Percentiles rank a stretch among this genome's conserved stretches.
Conservation (phyloP, 1,140 invertebrate genomes). For the Cyrtorhinus lividipennis region DNA sequence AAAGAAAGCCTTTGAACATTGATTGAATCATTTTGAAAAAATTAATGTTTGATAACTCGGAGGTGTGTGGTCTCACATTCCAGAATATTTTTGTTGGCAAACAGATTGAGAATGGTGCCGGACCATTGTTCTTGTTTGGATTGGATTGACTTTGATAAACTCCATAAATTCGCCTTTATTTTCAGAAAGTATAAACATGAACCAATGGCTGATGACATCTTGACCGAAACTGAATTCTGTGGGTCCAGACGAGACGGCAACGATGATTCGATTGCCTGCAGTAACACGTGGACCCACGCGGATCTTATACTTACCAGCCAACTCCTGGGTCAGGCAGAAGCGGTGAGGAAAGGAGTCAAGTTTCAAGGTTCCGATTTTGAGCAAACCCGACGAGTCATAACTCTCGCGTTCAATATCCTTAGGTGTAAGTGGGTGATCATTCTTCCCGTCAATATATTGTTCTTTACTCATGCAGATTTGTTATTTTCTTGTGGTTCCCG, state of each 20-base stretch:
- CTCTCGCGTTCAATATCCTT: slow-evolving; percentile 61
- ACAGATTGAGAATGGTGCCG: too few relatives aligned
- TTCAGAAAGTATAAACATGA: slow-evolving; percentile 9
- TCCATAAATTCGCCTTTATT: too few relatives aligned
- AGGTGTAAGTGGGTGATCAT: slow-evolving; percentile 42
- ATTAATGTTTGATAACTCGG: too few relatives aligned
- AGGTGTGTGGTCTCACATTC: too few relatives aligned
- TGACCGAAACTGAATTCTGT: not conserved
- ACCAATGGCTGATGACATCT: not conserved
- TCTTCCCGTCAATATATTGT: not conserved
- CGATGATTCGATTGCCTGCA: not conserved
- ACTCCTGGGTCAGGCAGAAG: not conserved
- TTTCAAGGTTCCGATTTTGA: slow-evolving; percentile 38
- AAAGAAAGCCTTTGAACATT: too few relatives aligned
- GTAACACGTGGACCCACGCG: slow-evolving; percentile 9
- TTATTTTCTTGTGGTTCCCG: not conserved
- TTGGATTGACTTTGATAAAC: too few relatives aligned
- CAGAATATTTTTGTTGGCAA: too few relatives aligned
- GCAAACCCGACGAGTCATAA: slow-evolving; percentile 59
- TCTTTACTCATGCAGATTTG: slow-evolving; percentile 1
- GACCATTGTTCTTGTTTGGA: too few relatives aligned
- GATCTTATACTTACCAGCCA: slow-evolving; percentile 13
- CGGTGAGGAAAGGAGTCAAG: not conserved
- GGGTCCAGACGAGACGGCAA: not conserved
- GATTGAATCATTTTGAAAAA: too few relatives aligned